Percentiles rank a stretch among this genome's conserved stretches.
phyloP scores from a whole-genome alignment of 2,888 invertebrate genomes.

The Drosophila vallismaia region DNA sequence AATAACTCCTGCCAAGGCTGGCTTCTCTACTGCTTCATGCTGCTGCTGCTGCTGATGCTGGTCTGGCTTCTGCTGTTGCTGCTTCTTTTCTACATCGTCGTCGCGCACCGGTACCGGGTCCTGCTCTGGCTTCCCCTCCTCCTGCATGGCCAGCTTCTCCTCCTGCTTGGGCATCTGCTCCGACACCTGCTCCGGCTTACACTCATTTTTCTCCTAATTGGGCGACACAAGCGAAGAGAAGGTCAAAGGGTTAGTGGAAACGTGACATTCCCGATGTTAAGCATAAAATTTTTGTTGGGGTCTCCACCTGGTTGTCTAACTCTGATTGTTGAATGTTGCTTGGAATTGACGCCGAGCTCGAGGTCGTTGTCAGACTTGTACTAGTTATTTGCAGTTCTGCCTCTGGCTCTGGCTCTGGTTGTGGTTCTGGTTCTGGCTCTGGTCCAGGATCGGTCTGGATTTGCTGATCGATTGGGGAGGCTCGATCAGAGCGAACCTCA shows the following conservation, averaged over 20 bases:
- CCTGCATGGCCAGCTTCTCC: no score
- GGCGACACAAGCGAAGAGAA: conserved; percentile 18
- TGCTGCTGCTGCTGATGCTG: conserved; percentile 3
- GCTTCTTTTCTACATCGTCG: not conserved
- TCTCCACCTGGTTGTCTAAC: conserved; percentile 45
- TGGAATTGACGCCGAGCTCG: conserved; percentile 8
- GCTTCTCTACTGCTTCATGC: not conserved
- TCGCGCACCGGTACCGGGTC: not conserved
- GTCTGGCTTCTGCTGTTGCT: not conserved
- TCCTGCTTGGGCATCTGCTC: not conserved
- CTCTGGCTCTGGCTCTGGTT: not conserved
- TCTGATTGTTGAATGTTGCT: conserved; percentile 18
- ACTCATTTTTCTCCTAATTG: conserved; percentile 11
- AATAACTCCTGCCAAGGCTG: no score
- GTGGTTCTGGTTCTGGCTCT: conserved; percentile 26
- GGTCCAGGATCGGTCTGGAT: conserved; percentile 1
- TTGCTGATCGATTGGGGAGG: not conserved
- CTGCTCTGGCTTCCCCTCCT: not conserved
- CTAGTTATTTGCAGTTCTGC: not conserved
- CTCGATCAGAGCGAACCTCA: not conserved
- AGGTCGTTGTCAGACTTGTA: conserved; percentile 10
- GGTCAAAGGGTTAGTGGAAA: conserved; percentile 15
- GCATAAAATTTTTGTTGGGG: conserved; percentile 32
- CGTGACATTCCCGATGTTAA: conserved; percentile 7
- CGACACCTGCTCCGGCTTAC: not conserved